Base-by-base conservation (phyloP, 2,113 vertebrate species). In the Psittacula cyanocephala region DNA sequence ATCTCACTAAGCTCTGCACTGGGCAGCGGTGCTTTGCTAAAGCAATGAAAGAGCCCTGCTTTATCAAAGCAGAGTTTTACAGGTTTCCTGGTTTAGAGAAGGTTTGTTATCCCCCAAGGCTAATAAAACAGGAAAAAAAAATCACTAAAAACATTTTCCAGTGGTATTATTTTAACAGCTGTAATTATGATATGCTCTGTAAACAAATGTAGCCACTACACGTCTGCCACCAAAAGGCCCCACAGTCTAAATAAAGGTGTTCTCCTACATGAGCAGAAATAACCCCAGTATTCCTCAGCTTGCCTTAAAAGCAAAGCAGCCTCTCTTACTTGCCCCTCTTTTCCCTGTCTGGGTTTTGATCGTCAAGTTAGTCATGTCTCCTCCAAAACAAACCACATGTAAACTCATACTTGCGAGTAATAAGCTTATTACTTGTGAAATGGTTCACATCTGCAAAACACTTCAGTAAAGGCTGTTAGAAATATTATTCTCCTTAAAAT, bases 391-490 rank as follows among this genome's bases (percentile, higher is more conserved):
- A 69, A 15, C 33, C 23, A 55, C 8, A 31, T 6, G 27, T 20
- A 24, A 76, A 23, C 49, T 52, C 4, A 2, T 46, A 46, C 11
- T 37, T 47, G 24, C 23, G 24, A 78, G 11, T 87, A 52, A 75
- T 29, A 53, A 62, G 94, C 50, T 29, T 16, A 39, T 23, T 59
- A 28, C 39, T 92, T 78, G n/a, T 93, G 84, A 91, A 95, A 74
- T 69, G 65, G 64, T 62, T 97, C 60, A 69, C 7, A 27, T n/a
- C 12, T 37, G 53, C 57, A 41, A 37, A 70, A 43, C 12, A 8
- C 37, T 64, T 81, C 43, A 83, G 43, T 57, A 64, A 93, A 81
- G 74, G 37, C 92, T 72, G 53, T 87, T 77, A 77, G 86, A 89
- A 95, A 80, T 39, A 81, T 65, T 94, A 53, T 71, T 71, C 9